These are phyloP conservation scores for Rhinolophus ferrumequinum DNA, from an alignment of 2,113 vertebrate genomes.

Conservation along the genomic window DNA sequence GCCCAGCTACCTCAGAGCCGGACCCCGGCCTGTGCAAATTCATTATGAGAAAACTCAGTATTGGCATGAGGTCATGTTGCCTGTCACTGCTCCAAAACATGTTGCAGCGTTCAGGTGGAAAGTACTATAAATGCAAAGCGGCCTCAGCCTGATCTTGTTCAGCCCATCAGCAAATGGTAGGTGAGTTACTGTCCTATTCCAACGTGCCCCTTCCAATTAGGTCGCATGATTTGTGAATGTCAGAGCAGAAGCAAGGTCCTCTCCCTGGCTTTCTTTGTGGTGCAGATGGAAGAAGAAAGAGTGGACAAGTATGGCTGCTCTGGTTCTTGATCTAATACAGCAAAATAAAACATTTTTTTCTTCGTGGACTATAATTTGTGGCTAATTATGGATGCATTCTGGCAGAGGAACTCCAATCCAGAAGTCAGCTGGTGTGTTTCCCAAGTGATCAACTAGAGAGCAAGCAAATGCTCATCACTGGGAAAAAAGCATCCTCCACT, in stretches of 20 bases:
- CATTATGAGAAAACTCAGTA: not conserved
- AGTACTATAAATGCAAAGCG: constrained; percentile 49
- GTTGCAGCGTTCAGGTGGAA: constrained; percentile 8
- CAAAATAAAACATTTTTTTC: constrained; percentile 14
- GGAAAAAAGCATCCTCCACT: not conserved
- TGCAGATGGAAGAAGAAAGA: not conserved
- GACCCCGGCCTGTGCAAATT: not conserved
- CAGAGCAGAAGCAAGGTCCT: not conserved
- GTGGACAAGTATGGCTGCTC: not conserved
- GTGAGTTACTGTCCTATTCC: constrained; percentile 3
- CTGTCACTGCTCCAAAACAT: not conserved
- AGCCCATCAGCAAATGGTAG: not conserved
- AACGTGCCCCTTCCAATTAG: not conserved
- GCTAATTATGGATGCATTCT: constrained; percentile 14
- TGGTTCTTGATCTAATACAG: not conserved
- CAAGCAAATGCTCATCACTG: not conserved
- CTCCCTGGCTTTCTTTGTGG: not conserved
- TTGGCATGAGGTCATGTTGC: not conserved
- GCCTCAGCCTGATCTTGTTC: not conserved
- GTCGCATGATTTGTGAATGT: constrained; percentile 35
- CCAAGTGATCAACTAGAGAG: not conserved
- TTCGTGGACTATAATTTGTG: not conserved
- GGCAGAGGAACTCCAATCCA: not conserved
- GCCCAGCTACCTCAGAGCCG: not conserved
- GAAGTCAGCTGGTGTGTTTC: not conserved